A percentile compares a stretch with the other conserved stretches of the same genome.
These are phyloP conservation scores for Loripinus fragilis DNA, from an alignment of 2,888 invertebrate species.

Conservation along the genomic window DNA sequence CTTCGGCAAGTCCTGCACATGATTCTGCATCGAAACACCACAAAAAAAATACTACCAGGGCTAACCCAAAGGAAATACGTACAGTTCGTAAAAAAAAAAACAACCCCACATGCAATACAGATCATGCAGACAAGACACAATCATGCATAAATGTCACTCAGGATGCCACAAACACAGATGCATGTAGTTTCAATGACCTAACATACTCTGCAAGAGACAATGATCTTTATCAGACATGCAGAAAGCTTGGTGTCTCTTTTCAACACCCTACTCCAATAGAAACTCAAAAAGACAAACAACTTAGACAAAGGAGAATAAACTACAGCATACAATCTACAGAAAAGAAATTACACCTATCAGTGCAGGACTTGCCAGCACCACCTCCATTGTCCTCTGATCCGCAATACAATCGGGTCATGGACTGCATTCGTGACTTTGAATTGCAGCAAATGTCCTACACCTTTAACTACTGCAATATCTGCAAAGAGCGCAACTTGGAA, in stretches of 20 bases:
- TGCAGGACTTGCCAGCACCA: too few relatives aligned
- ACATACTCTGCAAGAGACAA: background rate
- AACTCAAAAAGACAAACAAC: too few relatives aligned
- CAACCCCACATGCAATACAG: background rate
- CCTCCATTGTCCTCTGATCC: background rate
- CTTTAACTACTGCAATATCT: background rate
- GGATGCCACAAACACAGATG: too few relatives aligned
- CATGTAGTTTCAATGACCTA: background rate
- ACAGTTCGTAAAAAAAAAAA: background rate
- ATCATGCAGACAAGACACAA: background rate
- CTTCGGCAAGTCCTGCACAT: background rate
- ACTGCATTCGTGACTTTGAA: conserved; percentile 31
- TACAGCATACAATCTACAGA: too few relatives aligned
- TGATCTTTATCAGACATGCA: conserved; percentile 10
- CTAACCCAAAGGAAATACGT: background rate
- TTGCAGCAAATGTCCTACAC: conserved; percentile 28
- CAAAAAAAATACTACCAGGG: background rate
- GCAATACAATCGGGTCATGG: conserved; percentile 23
- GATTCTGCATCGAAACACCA: background rate
- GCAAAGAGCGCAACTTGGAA: too few relatives aligned
- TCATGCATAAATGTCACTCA: background rate
- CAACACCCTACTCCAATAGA: too few relatives aligned
- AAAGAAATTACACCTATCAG: too few relatives aligned
- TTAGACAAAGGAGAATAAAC: too few relatives aligned
- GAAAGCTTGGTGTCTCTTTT: too few relatives aligned